A percentile compares a stretch with the other conserved stretches of the same genome.
phyloP scores from a whole-genome alignment of 2,888 invertebrate genomes.

The Julus scandinavius region DNA sequence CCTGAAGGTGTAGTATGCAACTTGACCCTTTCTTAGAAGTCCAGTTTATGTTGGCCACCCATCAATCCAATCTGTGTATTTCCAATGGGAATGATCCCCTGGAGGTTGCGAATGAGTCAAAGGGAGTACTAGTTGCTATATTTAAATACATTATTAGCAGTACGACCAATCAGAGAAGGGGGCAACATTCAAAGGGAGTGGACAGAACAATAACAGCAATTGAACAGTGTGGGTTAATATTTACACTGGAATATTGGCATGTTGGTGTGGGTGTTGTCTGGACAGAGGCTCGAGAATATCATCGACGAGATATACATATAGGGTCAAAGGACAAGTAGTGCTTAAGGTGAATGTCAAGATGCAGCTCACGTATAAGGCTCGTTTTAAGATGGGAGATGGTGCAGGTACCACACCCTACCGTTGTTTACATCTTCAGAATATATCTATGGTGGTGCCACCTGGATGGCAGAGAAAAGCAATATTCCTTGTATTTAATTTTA shows the following conservation, averaged over 20 bases:
- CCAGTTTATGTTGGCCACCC: constrained; percentile 30
- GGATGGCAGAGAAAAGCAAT: too few relatives aligned
- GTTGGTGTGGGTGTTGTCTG: constrained; percentile 36
- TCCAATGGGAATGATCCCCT: not conserved
- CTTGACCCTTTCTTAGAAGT: not conserved
- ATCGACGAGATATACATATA: constrained; percentile 29
- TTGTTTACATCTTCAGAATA: too few relatives aligned
- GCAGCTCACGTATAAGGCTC: not conserved
- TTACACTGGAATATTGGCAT: constrained; percentile 24
- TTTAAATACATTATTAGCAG: not conserved
- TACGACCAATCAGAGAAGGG: not conserved
- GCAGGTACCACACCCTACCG: not conserved
- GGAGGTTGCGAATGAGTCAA: constrained; percentile 30
- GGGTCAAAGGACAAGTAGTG: not conserved
- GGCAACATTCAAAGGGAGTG: constrained; percentile 1
- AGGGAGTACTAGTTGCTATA: constrained; percentile 32
- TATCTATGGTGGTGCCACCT: too few relatives aligned
- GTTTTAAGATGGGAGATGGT: constrained; percentile 16
- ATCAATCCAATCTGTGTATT: not conserved
- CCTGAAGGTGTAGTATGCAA: not conserved
- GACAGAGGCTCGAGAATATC: constrained; percentile 15
- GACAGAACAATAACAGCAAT: not conserved
- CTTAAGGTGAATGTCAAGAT: constrained; percentile 25
- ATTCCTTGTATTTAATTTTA: too few relatives aligned
- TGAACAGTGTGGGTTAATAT: constrained; percentile 42